Evolutionary conservation across 2,888 invertebrate species (phyloP), one percentile per base, ranked within the genome.

Genomic region (Lordiphosa andalusiaca): DNA sequence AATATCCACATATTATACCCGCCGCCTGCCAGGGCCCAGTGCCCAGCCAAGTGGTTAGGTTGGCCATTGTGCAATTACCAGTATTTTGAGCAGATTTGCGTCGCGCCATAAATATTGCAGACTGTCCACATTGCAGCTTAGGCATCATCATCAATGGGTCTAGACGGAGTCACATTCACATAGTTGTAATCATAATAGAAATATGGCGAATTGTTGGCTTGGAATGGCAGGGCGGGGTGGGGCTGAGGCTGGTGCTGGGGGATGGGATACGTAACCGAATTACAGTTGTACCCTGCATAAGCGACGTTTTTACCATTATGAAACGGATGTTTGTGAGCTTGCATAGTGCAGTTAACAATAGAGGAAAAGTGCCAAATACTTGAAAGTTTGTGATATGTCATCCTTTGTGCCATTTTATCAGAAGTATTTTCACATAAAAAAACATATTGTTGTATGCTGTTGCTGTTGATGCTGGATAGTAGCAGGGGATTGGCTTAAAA

Each of bases 1-100:
- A 84, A 84, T 85, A 82, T 84, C 83, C 73, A 80, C 77, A 82
- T 69, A 78, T 81, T 81, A 81, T 85, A 82, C 80, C 25, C 19
- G 10, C 21, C 40, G 4, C 5, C 13, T 36, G 33, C 25, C 25
- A 25, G 25, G 25, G 25, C 6, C 25, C 25, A 25, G 25, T 25
- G 25, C 35, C 35, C 30, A 30, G 30, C 23, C 61, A 60, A 63
- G 57, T 58, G 69, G 73, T 76, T 30, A 30, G 30, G 30, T 30
- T 30, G 30, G 30, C 30, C 30, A 30, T 30, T 30, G 30, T 30
- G 30, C 30, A 74, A 71, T 71, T 71, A 71, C 75, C 30, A 30
- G 30, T 72, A 82, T 82, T 84, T 76, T 81, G 60, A 67, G 74
- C 82, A 81, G 84, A 84, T 84, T 84, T 84, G 76, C 82, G 82